These are phyloP conservation scores for Pheosia gnoma DNA, from an alignment of 2,888 invertebrate species.

Conservation along the genomic window DNA sequence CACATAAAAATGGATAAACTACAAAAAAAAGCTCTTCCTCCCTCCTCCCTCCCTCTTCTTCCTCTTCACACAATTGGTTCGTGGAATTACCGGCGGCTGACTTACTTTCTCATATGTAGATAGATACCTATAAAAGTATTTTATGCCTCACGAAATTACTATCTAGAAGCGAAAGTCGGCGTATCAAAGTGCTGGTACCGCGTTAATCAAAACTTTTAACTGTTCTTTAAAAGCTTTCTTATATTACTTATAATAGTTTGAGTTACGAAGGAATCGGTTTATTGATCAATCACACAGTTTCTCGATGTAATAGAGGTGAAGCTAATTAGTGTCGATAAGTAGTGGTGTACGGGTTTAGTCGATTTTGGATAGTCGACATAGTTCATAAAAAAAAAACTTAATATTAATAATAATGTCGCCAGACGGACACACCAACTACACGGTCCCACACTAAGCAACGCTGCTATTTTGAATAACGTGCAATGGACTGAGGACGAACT, in stretches of 20 bases:
- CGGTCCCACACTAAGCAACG: no score
- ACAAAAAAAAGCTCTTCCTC: no score
- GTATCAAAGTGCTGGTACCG: constrained; percentile 32
- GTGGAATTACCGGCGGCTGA: not conserved
- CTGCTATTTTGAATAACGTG: no score
- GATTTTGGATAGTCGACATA: not conserved
- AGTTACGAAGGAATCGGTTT: constrained; percentile 54
- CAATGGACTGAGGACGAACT: no score
- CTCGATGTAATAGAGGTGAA: constrained; percentile 41
- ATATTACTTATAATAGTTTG: constrained; percentile 31
- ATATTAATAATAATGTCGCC: no score
- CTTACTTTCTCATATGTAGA: not conserved
- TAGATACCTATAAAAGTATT: constrained; percentile 4
- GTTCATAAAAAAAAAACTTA: not conserved
- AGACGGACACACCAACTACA: no score
- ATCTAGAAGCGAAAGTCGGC: constrained; percentile 21
- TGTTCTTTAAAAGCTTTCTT: constrained; percentile 46
- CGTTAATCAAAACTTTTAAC: constrained; percentile 36
- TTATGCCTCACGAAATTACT: constrained; percentile 3
- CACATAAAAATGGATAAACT: no score
- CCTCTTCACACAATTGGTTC: not conserved
- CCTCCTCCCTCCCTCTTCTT: no score
- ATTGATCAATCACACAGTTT: constrained; percentile 62
- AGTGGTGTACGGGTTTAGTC: constrained; percentile 25
- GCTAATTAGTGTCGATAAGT: constrained; percentile 42